Conservation (phyloP, 2,888 invertebrate genomes). For the Euphydryas editha region DNA sequence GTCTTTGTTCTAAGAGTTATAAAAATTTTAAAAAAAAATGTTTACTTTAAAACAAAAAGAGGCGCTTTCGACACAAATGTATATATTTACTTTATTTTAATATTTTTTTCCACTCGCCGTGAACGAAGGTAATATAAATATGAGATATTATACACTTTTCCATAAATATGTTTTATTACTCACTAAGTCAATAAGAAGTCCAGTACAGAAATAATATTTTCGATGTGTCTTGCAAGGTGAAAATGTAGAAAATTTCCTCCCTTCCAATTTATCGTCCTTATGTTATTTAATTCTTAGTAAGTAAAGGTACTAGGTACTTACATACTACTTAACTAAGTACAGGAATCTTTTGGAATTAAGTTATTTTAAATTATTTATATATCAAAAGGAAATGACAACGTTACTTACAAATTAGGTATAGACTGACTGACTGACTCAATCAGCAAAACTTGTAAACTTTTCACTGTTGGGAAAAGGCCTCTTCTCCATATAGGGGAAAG, state of each 20-base stretch:
- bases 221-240: slow-evolving; percentile 2
- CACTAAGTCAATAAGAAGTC: neutral
- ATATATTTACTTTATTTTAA: slow-evolving; percentile 13
- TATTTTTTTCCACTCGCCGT: slow-evolving; percentile 19
- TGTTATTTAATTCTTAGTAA: no score
- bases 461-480: no score
- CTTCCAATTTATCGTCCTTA: no score
- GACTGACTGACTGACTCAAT: neutral
- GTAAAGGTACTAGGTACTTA: neutral
- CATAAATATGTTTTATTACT: neutral
- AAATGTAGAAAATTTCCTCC: slow-evolving; percentile 1
- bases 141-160: neutral
- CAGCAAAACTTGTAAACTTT: no score
- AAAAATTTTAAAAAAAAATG: neutral
- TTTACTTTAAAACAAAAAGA: neutral
- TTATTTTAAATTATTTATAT: neutral
- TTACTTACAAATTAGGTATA: neutral
- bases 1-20: slow-evolving; percentile 4
- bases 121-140: slow-evolving; percentile 24
- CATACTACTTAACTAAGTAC: neutral
- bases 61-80: slow-evolving; percentile 8
- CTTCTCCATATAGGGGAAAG: no score
- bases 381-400: neutral
- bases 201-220: slow-evolving; percentile 14
- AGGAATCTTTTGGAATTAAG: neutral